Base-by-base conservation (phyloP, 92 coral and sea anemone genomes). In the Montipora capitata region DNA sequence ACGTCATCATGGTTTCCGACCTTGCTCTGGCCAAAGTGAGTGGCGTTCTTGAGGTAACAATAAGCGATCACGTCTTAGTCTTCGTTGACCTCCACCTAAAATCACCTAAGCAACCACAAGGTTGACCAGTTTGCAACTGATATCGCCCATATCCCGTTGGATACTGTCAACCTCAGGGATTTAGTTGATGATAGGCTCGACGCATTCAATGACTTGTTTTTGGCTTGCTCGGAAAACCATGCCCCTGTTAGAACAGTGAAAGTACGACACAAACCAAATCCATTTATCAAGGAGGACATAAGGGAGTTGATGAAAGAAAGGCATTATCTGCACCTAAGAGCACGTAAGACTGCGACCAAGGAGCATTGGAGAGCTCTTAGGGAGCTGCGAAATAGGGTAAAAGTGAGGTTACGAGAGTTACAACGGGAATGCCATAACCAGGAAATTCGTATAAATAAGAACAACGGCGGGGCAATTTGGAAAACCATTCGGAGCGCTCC, bases 51-150 rank as follows among this genome's bases (percentile, higher is more conserved):
- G 83, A 93, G 4, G 13, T 90, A 16, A 90, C 94, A 4, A 81
- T 93, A 18, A 93, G 91, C 41, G 93, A 85, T 58, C 88, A 92
- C 76, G 79, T 72, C 49, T 74, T 92, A 80, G 88, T 89, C 6
- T 68, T 62, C 58, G 91, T 58, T 52, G 91, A 56, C 8, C 44
- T 85, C n/a, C 43, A 92, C 41, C 51, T 85, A 59, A 92, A 81
- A 85, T 9, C 18, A 2, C 93, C 93, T 2, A 85, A 92, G 58
- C 74, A 85, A 80, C 7, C 86, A 70, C 51, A 14, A 15, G 3
- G 77, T 84, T 27, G 94, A 63, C 17, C 15, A 52, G 54, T 91
- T 76, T 27, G 81, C 66, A 51, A 52, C 5, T 54, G 81, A 76
- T 27, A 54, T 76, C 40, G 3, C 65, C 4, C 66, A 57, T 38